Evolutionary conservation across 30 jellyfish, hydroid and myxozoan genomes (phyloP).

Genomic region (Aurelia aurita complex sp. Pacific): DNA sequence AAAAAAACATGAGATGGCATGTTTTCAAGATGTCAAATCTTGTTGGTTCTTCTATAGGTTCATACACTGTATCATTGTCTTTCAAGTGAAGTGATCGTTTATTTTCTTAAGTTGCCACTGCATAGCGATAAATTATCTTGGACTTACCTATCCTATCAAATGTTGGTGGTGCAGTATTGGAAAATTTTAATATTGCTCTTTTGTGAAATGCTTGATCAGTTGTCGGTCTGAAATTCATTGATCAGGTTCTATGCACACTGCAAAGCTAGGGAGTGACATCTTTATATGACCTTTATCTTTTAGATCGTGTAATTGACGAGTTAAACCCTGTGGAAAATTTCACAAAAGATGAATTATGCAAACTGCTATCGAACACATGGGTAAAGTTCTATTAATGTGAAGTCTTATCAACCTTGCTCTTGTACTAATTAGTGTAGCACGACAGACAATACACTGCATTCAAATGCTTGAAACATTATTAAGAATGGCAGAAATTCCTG

Average conservation of each 20-base stretch:
- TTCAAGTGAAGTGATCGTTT: no score
- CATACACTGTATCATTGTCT: no score
- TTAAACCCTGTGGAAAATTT: conserved; percentile 76
- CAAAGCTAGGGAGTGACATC: not conserved
- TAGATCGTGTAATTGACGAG: conserved; percentile 96
- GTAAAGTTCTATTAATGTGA: conserved; percentile 10
- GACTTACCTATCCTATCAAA: no score
- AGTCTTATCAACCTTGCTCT: not conserved
- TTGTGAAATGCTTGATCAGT: not conserved
- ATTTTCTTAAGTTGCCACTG: no score
- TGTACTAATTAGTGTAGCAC: not conserved
- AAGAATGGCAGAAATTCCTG: no score
- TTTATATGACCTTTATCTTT: not conserved
- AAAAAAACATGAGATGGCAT: no score
- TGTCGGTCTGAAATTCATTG: not conserved
- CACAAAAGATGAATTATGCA: conserved; percentile 75
- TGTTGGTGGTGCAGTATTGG: no score
- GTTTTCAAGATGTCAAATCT: no score
- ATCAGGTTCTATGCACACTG: not conserved
- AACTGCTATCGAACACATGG: conserved; percentile 67
- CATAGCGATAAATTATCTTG: no score
- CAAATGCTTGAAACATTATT: no score
- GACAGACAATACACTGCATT: not conserved
- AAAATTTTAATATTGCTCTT: no score
- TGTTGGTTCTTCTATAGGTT: no score